Percentiles rank a stretch among this genome's conserved stretches.
These are phyloP conservation scores for Bucco capensis DNA, from an alignment of 2,113 vertebrate genomes.

Conservation along the genomic window DNA sequence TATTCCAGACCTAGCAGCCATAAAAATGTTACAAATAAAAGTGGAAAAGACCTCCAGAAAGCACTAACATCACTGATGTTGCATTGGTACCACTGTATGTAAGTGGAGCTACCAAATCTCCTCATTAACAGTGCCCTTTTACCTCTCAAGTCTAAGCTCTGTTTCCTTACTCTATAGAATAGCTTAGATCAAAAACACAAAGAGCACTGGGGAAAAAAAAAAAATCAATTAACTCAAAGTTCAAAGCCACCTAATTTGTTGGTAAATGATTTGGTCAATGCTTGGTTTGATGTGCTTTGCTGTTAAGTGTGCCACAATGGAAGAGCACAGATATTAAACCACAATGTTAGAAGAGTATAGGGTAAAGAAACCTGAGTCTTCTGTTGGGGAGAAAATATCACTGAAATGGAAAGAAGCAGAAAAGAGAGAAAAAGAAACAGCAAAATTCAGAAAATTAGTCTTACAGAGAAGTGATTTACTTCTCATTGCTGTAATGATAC, in stretches of 20 bases:
- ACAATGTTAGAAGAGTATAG: background rate
- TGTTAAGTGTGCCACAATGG: slow-evolving; percentile 23
- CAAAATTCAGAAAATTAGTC: slow-evolving; percentile 13
- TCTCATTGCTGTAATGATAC: slow-evolving; percentile 23
- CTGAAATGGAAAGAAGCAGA: background rate
- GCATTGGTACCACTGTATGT: background rate
- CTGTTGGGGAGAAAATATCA: background rate
- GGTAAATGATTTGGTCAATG: background rate
- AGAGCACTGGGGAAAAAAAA: slow-evolving; percentile 40
- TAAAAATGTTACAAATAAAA: background rate
- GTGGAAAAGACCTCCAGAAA: background rate
- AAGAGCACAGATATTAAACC: background rate
- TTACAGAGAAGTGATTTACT: slow-evolving; percentile 18
- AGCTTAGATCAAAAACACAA: slow-evolving; percentile 46
- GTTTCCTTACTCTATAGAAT: background rate
- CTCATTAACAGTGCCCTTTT: background rate
- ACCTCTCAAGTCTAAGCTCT: slow-evolving; percentile 9
- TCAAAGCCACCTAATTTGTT: slow-evolving; percentile 16
- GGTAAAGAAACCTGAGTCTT: background rate
- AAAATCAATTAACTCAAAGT: slow-evolving; percentile 59
- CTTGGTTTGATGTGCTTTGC: slow-evolving; percentile 1
- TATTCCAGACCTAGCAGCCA: background rate
- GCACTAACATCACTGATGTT: background rate
- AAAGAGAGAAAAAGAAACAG: background rate
- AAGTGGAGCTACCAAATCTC: background rate